These are phyloP conservation scores for Cyanocitta stelleri DNA, from an alignment of 2,113 vertebrate genomes.

Conservation along the genomic window DNA sequence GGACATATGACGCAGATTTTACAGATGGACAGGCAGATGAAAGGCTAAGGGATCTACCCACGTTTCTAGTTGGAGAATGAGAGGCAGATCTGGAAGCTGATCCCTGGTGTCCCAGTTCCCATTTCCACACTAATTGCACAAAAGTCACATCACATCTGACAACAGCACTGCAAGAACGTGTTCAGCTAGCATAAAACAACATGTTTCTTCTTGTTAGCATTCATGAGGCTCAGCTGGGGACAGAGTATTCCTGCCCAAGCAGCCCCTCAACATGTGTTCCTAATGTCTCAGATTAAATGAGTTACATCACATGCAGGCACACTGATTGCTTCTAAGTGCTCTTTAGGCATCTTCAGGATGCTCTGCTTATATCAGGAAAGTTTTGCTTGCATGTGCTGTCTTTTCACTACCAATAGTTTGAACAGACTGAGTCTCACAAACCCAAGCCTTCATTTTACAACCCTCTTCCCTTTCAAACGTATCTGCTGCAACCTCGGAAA, in stretches of 20 bases:
- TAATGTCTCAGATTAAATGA: neutral
- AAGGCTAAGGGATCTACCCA: slow-evolving; percentile 26
- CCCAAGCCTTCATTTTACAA: neutral
- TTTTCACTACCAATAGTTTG: neutral
- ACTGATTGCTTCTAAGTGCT: neutral
- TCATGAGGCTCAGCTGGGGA: neutral
- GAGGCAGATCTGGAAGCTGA: neutral
- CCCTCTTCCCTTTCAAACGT: neutral
- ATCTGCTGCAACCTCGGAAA: neutral
- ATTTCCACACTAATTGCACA: neutral
- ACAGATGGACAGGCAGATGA: neutral
- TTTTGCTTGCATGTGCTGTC: neutral
- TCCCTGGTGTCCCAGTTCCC: neutral
- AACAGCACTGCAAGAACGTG: neutral
- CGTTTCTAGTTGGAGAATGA: neutral
- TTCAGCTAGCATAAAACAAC: neutral
- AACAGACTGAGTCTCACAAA: neutral
- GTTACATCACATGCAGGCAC: neutral
- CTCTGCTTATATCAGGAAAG: neutral
- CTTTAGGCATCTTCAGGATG: neutral
- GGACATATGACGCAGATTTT: neutral
- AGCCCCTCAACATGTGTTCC: rapidly evolving
- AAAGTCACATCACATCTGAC: neutral
- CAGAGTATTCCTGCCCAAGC: neutral
- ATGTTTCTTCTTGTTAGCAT: neutral